Percentiles rank a stretch among this genome's conserved stretches.
Conservation (phyloP, 2,797 vertebrate genomes). For the Xyrichtys novacula region DNA sequence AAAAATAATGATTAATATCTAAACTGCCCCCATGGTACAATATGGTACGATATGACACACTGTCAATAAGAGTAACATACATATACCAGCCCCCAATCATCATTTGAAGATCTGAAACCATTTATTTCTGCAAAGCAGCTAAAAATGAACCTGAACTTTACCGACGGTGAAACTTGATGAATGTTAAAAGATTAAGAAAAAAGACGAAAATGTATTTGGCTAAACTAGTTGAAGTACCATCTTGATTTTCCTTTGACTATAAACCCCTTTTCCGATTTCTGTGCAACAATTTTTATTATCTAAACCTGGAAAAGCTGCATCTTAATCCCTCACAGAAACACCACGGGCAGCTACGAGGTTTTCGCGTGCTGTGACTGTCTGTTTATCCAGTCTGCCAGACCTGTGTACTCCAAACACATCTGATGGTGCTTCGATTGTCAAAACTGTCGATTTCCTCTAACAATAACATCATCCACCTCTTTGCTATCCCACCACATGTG, state of each 20-base stretch:
- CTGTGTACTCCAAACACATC: constrained; percentile 62
- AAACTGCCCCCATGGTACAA: too few species aligned
- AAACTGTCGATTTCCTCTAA: constrained; percentile 64
- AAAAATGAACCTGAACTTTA: too few species aligned
- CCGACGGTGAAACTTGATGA: too few species aligned
- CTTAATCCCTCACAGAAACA: not conserved
- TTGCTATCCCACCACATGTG: constrained; percentile 56
- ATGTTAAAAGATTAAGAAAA: too few species aligned
- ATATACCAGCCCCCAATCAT: too few species aligned
- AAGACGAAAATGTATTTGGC: not conserved
- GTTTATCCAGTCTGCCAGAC: constrained; percentile 48
- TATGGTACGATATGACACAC: too few species aligned
- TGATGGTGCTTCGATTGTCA: constrained; percentile 58
- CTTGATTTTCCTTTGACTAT: too few species aligned
- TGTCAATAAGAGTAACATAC: too few species aligned
- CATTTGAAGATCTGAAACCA: too few species aligned
- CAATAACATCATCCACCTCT: constrained; percentile 49
- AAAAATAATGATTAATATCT: too few species aligned
- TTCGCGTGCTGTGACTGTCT: constrained; percentile 37
- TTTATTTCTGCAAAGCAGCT: too few species aligned
- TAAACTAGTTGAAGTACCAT: not conserved
- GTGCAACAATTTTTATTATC: not conserved
- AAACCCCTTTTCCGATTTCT: not conserved
- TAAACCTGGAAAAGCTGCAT: constrained; percentile 3
- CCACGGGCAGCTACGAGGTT: constrained; percentile 12